phyloP scores from a whole-genome alignment of 2,113 vertebrate species.

The Sula dactylatra region DNA sequence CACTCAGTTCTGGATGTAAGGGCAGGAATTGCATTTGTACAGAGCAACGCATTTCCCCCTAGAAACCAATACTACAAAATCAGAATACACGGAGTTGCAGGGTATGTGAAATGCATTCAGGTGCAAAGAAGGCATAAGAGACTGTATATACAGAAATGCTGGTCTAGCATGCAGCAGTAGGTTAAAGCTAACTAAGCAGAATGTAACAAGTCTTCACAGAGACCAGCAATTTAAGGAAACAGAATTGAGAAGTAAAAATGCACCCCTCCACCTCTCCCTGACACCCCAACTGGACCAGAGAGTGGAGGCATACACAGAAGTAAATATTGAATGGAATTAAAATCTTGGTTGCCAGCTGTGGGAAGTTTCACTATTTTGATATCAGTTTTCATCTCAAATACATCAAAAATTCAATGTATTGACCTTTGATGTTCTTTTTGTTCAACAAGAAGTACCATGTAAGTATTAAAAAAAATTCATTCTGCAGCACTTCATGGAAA shows the following conservation, averaged over 20 bases:
- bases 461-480: background rate
- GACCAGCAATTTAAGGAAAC: background rate
- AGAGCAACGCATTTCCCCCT: background rate
- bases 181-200: background rate
- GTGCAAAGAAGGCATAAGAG: background rate
- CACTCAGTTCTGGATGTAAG: background rate
- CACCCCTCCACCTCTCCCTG: background rate
- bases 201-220: background rate
- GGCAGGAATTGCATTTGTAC: background rate
- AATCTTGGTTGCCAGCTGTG: background rate
- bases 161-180: background rate
- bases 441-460: background rate
- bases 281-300: background rate
- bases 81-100: background rate
- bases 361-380: background rate
- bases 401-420: background rate
- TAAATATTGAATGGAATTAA: background rate
- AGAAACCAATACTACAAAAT: background rate
- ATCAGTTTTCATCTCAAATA: background rate
- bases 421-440: background rate
- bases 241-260: background rate
- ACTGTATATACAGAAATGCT: background rate
- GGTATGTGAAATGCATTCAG: background rate
- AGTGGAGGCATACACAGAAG: background rate
- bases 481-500: background rate